Percentiles rank a stretch among this genome's conserved stretches.
Conservation (phyloP, 2,888 invertebrate genomes). For the Amiota mariae region DNA sequence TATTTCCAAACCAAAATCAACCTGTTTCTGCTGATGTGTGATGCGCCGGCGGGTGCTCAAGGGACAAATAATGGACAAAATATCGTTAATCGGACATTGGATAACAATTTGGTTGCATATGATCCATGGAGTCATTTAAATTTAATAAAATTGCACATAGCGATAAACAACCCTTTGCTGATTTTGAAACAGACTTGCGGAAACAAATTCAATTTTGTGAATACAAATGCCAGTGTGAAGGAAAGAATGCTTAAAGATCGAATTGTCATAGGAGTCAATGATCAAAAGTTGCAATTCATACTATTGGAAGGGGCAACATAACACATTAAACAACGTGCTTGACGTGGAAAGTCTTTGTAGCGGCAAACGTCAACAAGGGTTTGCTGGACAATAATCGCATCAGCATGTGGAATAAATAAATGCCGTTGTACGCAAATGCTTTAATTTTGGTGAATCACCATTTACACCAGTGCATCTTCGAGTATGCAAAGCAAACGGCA, state of each 20-base stretch:
- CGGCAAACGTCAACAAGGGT: not conserved
- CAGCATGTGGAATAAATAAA: no score
- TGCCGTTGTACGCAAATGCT: no score
- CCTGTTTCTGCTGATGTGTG: not conserved
- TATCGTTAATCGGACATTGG: no score
- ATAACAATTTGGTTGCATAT: no score
- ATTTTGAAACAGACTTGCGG: slow-evolving; percentile 41
- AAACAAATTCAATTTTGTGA: slow-evolving; percentile 39
- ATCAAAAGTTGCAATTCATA: slow-evolving; percentile 45
- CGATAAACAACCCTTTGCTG: slow-evolving; percentile 40
- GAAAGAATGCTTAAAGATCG: slow-evolving; percentile 46
- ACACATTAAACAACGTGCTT: slow-evolving; percentile 39
- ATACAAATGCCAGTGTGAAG: slow-evolving; percentile 40
- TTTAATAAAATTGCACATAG: slow-evolving; percentile 42
- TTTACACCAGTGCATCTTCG: no score
- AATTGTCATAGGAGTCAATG: slow-evolving; percentile 43
- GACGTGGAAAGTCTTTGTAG: slow-evolving; percentile 42
- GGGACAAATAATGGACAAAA: not conserved
- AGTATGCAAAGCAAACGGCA: no score
- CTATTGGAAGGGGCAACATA: slow-evolving; percentile 42
- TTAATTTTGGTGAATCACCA: no score
- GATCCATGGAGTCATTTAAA: not conserved
- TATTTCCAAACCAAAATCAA: no score
- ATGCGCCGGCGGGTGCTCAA: not conserved
- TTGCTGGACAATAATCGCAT: no score